Base-by-base conservation (phyloP, 2,797 vertebrate species). In the Emydoidea blandingii region DNA sequence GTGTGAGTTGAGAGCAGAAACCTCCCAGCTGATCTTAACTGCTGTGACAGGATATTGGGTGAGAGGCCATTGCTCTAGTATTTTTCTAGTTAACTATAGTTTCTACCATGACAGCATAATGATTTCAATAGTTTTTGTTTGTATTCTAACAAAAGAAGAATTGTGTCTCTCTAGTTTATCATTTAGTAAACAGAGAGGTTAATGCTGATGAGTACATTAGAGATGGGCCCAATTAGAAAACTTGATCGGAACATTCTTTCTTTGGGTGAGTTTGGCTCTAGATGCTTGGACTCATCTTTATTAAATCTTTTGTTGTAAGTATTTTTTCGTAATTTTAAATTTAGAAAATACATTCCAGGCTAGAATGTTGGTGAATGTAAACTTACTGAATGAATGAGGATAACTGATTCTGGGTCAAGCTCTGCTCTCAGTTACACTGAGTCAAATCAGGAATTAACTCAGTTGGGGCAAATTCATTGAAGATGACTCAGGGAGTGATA, bases 381-480 rank as follows among this genome's bases (percentile, higher is more conserved):
- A 0, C 12, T 79, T 86, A 2, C 1, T 11, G 53, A 14, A 65
- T 16, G 27, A 59, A 68, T 37, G 25, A 72, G 53, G 50, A 50
- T 47, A 62, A 19, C 29, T 34, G 27, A 16, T 56, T 19, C 27
- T 50, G 62, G 78, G 83, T 87, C 41, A 91, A 37, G 72, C 6
- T n/a, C 37, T 81, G 53, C 2, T 4, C 31, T 86, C 25, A 0
- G 53, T 53, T 53, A 18, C 0, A 0, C 62, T 15, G 1, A 37
- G 49, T 41, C 8, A 0, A 12, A 2, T 8, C 79, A 56, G 74
- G 27, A 56, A 44, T 74, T 65, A 27, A 59, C 4, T 79, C n/a
- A 31, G 2, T 37, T n/a, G 31, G 52, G 74, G 6, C 6, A 65
- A 7, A 0, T 10, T 53, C 68, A 2, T 23, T 65, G 29, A 18